A percentile compares a stretch with the other conserved stretches of the same genome.
Conservation (phyloP, 2,888 invertebrate species). For the Eubasilissa splendida region DNA sequence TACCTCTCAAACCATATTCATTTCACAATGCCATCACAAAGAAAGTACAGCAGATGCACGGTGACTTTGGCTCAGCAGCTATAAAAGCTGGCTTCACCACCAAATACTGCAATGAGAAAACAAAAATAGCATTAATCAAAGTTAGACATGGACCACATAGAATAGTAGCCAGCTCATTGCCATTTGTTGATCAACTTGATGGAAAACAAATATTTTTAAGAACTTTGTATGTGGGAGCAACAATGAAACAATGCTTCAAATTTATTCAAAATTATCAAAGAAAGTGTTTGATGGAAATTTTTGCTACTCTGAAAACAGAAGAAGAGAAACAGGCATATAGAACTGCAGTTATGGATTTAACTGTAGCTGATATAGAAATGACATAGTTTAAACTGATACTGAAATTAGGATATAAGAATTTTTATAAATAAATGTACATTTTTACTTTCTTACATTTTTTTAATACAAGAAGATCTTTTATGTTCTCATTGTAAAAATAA, state of each 20-base stretch:
- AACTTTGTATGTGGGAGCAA: constrained; percentile 84
- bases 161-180: constrained; percentile 79
- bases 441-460: too few relatives aligned
- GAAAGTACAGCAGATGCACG: constrained; percentile 80
- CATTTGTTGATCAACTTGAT: constrained; percentile 79
- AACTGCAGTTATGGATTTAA: constrained; percentile 68
- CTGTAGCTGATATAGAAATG: constrained; percentile 44
- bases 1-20: constrained; percentile 70
- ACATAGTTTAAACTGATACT: neutral
- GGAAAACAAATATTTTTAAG: constrained; percentile 75
- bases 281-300: constrained; percentile 76
- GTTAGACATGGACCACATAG: constrained; percentile 83
- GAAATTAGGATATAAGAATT: too few relatives aligned
- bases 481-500: too few relatives aligned
- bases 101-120: constrained; percentile 85
- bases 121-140: constrained; percentile 82
- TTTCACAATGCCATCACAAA: constrained; percentile 74
- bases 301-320: constrained; percentile 75
- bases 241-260: constrained; percentile 84
- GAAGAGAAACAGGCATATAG: constrained; percentile 75
- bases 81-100: constrained; percentile 81
- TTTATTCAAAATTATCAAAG: constrained; percentile 81
- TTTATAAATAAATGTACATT: too few relatives aligned
- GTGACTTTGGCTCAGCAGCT: constrained; percentile 83
- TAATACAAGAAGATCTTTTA: too few relatives aligned